A percentile compares a stretch with the other conserved stretches of the same genome.
phyloP scores from a whole-genome alignment of 1,140 invertebrate species.

The Eulimnadia texana region DNA sequence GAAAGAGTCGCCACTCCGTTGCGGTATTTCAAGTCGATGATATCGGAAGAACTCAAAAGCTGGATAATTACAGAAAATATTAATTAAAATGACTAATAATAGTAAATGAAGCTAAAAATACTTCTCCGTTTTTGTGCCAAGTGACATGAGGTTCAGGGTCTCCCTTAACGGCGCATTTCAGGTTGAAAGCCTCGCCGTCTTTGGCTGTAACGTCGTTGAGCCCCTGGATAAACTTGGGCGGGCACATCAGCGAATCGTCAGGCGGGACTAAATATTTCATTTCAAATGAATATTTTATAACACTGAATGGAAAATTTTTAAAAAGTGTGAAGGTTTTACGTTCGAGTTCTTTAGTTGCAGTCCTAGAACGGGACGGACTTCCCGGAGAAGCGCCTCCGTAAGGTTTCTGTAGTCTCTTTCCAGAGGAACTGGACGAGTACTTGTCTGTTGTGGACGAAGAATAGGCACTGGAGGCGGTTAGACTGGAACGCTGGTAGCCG shows the following conservation, averaged over 20 bases:
- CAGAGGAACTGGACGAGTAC: constrained; percentile 17
- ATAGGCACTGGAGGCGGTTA: background rate
- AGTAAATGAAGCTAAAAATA: constrained; percentile 21
- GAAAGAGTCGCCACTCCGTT: constrained; percentile 66
- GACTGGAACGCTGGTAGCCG: background rate
- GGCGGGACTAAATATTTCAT: constrained; percentile 45
- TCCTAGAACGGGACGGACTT: constrained; percentile 63
- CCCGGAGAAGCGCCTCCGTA: constrained; percentile 59
- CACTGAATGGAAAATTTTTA: background rate
- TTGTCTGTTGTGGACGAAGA: constrained; percentile 3
- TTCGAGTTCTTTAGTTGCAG: constrained; percentile 75
- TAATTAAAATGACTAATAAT: background rate
- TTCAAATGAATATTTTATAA: background rate
- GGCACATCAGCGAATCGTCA: constrained; percentile 65
- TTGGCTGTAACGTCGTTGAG: constrained; percentile 51
- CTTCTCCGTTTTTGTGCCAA: constrained; percentile 68
- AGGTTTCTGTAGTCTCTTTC: constrained; percentile 49
- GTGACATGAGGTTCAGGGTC: constrained; percentile 81
- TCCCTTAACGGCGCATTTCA: constrained; percentile 63
- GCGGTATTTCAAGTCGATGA: constrained; percentile 80
- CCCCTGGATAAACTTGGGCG: constrained; percentile 61
- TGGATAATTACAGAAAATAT: constrained; percentile 26
- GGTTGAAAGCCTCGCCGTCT: constrained; percentile 63
- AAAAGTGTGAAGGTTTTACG: constrained; percentile 37
- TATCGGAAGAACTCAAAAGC: constrained; percentile 56